These are phyloP conservation scores for Trigoniulus corallinus DNA, from an alignment of 1,140 invertebrate species.

Conservation along the genomic window DNA sequence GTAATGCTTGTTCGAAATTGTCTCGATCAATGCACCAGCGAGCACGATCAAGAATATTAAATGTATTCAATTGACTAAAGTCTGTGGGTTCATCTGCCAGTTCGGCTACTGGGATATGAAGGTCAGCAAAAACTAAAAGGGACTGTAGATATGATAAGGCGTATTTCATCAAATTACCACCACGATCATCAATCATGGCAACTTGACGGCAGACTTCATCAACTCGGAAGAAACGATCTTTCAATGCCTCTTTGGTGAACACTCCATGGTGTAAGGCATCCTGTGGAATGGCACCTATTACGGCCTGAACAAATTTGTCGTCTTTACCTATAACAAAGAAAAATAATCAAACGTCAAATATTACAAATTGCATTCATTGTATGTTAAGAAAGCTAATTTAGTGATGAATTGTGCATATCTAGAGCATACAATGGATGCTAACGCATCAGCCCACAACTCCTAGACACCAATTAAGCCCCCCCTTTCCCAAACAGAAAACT, in stretches of 20 bases:
- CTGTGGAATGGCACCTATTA: slow-evolving; percentile 56
- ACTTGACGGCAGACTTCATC: slow-evolving; percentile 38
- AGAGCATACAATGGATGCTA: no score
- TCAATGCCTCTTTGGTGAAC: slow-evolving; percentile 63
- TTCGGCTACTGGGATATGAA: slow-evolving; percentile 42
- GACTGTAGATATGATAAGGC: slow-evolving; percentile 74
- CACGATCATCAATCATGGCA: slow-evolving; percentile 61
- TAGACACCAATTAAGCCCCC: no score
- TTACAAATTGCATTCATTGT: no score
- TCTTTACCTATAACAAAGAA: slow-evolving; percentile 33
- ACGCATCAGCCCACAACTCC: no score
- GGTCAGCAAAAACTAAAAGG: slow-evolving; percentile 31
- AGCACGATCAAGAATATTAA: slow-evolving; percentile 69
- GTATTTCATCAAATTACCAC: slow-evolving; percentile 59
- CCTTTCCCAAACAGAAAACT: no score
- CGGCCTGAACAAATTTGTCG: slow-evolving; percentile 42
- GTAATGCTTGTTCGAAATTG: slow-evolving; percentile 62
- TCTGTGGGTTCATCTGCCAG: slow-evolving; percentile 53
- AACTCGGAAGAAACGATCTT: slow-evolving; percentile 67
- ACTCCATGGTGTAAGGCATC: slow-evolving; percentile 61
- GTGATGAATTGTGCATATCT: no score
- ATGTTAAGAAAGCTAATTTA: no score
- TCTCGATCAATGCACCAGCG: slow-evolving; percentile 71
- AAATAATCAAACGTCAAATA: background rate
- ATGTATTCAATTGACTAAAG: slow-evolving; percentile 54